phyloP scores from a whole-genome alignment of 2,888 invertebrate genomes.

The Phania funesta region DNA sequence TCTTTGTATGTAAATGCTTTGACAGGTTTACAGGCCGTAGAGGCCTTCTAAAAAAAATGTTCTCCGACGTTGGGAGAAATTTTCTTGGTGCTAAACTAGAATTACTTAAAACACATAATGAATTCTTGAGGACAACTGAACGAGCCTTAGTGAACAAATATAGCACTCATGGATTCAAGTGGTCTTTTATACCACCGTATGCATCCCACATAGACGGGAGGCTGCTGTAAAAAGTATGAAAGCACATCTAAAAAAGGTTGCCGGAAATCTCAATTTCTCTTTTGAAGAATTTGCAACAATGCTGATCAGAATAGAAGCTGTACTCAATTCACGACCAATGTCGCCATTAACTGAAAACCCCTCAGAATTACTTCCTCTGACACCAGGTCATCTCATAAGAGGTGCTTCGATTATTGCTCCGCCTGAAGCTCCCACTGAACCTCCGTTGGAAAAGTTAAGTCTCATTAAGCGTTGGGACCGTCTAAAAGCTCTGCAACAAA shows the following conservation, averaged over 20 bases:
- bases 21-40: slow-evolving; percentile 3
- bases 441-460: not conserved
- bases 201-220: slow-evolving; percentile 16
- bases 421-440: not conserved
- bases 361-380: slow-evolving; percentile 13
- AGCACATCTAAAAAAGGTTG: slow-evolving; percentile 23
- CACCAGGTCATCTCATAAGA: slow-evolving; percentile 1
- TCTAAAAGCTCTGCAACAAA: not conserved
- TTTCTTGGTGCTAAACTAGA: slow-evolving; percentile 37
- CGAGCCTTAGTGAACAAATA: not conserved
- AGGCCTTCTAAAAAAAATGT: slow-evolving; percentile 25
- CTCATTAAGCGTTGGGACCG: not conserved
- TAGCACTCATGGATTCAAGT: not conserved
- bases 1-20: slow-evolving; percentile 45
- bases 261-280: not conserved
- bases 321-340: slow-evolving; percentile 14
- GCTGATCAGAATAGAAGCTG: slow-evolving; percentile 1
- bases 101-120: slow-evolving; percentile 13
- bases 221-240: slow-evolving; percentile 46
- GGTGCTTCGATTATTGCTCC: not conserved
- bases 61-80: slow-evolving; percentile 5
- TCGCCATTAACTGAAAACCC: slow-evolving; percentile 36
- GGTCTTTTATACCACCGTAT: not conserved
- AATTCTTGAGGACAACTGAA: slow-evolving; percentile 2
- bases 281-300: slow-evolving; percentile 48